Percentiles rank a stretch among this genome's conserved stretches.
phyloP scores from a whole-genome alignment of 2,888 invertebrate species.

The Urechis unicinctus region DNA sequence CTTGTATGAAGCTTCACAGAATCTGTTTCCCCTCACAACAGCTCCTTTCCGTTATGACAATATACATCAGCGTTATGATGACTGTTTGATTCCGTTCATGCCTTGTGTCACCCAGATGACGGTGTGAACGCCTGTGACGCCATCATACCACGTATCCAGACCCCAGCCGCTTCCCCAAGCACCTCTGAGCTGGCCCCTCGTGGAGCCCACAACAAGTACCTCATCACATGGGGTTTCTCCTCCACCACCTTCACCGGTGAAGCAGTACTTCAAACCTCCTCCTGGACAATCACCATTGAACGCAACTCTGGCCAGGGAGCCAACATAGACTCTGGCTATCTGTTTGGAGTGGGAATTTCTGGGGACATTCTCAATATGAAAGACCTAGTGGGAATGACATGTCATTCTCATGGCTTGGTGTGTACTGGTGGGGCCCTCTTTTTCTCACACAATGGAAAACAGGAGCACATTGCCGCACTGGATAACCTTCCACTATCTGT shows the following conservation, averaged over 20 bases:
- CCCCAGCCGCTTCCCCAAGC: slow-evolving; percentile 21
- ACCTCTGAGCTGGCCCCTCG: slow-evolving; percentile 1
- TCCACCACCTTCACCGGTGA: slow-evolving; percentile 44
- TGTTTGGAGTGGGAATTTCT: slow-evolving; percentile 43
- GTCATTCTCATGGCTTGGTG: slow-evolving; percentile 32
- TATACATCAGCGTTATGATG: too few species aligned
- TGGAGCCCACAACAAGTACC: slow-evolving; percentile 34
- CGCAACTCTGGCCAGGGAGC: slow-evolving; percentile 37
- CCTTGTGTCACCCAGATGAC: slow-evolving; percentile 11
- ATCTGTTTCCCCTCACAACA: too few species aligned
- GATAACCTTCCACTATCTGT: slow-evolving; percentile 35
- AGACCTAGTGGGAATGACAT: slow-evolving; percentile 38
- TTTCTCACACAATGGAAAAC: slow-evolving; percentile 30
- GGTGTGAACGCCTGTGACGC: slow-evolving; percentile 9
- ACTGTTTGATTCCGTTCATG: too few species aligned
- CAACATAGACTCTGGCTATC: slow-evolving; percentile 33
- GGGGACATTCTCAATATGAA: slow-evolving; percentile 30
- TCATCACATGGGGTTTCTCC: slow-evolving; percentile 44
- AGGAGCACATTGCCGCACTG: slow-evolving; percentile 30
- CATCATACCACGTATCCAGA: slow-evolving; percentile 22
- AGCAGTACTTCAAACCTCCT: slow-evolving; percentile 23
- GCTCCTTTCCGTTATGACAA: too few species aligned
- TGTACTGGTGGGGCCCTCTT: slow-evolving; percentile 32
- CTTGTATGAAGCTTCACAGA: too few species aligned
- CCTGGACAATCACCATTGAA: slow-evolving; percentile 41